Base-by-base conservation (phyloP, 2,113 vertebrate genomes). In the Equus quagga region DNA sequence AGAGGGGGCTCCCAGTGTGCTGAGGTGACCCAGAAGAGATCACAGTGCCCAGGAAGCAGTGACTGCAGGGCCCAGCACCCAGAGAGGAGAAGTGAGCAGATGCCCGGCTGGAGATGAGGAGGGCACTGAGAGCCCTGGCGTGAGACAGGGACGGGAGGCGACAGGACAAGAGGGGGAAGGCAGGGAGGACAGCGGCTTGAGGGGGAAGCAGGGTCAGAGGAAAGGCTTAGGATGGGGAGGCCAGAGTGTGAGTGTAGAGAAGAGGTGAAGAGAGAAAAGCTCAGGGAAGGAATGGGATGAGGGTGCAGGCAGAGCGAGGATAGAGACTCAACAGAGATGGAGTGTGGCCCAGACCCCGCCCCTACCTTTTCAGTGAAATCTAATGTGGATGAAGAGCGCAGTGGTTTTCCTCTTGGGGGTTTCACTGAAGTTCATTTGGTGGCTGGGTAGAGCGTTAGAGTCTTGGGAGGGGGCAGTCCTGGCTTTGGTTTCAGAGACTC, bases 231-330 rank as follows among this genome's bases (percentile, higher is more conserved):
- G 56, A 18, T 51, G 78, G 69, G 80, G 92, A 46, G 93, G 58
- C 84, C 8, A 79, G 60, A 83, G 56, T 4, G 6, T 58, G 56
- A 54, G 1, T 0, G 0, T 0, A 19, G 13, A 5, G 3, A 60
- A n/a, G 46, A 5, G 18, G 70, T 51, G 82, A 10, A n/a, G 69
- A 76, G 41, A 67, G 84, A 17, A 51, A 56, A 12, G 14, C n/a
- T 26, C 64, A 17, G 26, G 5, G 46, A 19, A 62, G 46, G 73
- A 23, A 0, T 21, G 28, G 21, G 21, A 3, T 9, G 56, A 41
- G 17, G 28, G 31, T 23, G 72, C 3, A 1, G 84, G 56, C 0
- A 0, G 26, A n/a, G 7, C 0, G 0, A 26, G 44, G 81, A 21
- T 2, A 19, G 44, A 75, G 33, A 56, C 23, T 9, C 62, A 44